Base-by-base conservation (phyloP, 2,797 vertebrate species). In the Coranthus polyacanthus region DNA sequence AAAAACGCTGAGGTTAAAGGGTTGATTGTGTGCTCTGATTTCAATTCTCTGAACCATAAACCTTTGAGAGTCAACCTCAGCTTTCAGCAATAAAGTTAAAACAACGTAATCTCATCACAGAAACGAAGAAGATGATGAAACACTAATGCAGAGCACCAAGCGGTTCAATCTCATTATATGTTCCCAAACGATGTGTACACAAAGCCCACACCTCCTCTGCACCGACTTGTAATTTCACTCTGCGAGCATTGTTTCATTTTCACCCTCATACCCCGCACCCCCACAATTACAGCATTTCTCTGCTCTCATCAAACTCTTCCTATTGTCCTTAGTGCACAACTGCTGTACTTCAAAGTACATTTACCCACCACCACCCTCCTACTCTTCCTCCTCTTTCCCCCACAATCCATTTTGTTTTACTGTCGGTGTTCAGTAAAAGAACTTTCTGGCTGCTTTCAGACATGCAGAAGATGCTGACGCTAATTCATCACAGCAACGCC, bases 291-390 rank as follows among this genome's bases (percentile, higher is more conserved):
- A 79, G 43, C 75, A 26, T 42, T 67, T 46, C 72, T 64, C 60
- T n/a, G 34, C 65, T 77, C 67, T 71, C 84, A 76, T 81, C 68
- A 72, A 63, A 70, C 75, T 73, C 71, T 67, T 63, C 26, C 56
- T 45, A 80, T 84, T 81, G 83, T 90, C 78, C 77, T 83, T 78
- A 65, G 52, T 32, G 22, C 44, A 21, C 36, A 68, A 81, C 65
- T 38, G 53, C 79, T 69, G 38, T 39, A 85, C 85, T 83, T 88
- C 83, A 89, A 87, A 90, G 89, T 68, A 66, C 37, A 61, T 54
- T 41, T 32, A 67, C 59, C 36, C 69, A 18, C 65, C 57, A 3
- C 24, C 41, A 1, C 12, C 22, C 38, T 2, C 29, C 20, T 39
- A 47, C 46, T 52, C 59, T 20, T 22, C 60, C 37, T 52, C 52